phyloP scores from a whole-genome alignment of 2,888 invertebrate genomes.

The Diarsia brunnea region DNA sequence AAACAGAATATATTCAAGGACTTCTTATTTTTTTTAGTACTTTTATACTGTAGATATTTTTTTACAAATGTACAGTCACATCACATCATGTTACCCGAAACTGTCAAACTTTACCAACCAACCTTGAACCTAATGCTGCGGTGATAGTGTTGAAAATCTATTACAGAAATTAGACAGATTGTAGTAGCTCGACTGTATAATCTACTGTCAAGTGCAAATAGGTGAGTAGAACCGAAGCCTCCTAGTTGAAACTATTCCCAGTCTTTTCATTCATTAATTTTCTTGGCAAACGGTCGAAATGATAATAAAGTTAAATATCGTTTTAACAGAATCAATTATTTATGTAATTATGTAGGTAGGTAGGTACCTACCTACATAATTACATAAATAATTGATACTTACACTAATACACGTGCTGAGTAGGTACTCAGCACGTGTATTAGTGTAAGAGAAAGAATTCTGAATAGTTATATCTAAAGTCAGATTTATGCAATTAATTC shows the following conservation, averaged over 20 bases:
- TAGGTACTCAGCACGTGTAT: background rate
- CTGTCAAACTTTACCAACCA: no score
- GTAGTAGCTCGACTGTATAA: no score
- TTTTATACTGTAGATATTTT: background rate
- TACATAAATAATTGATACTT: no score
- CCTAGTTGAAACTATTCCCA: background rate
- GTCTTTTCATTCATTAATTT: background rate
- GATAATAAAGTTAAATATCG: constrained; percentile 12
- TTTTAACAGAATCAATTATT: background rate
- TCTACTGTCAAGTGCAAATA: background rate
- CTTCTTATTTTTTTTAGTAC: background rate
- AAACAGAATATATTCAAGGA: constrained; percentile 21
- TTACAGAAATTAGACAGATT: no score
- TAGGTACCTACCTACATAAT: no score
- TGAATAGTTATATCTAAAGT: no score
- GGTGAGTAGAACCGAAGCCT: background rate
- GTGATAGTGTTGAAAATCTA: no score
- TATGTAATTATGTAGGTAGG: no score
- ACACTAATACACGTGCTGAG: no score
- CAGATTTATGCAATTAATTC: no score
- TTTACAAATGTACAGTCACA: background rate
- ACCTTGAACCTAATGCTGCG: no score
- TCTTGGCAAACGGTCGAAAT: constrained; percentile 1
- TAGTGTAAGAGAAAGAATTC: background rate
- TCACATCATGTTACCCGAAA: no score